Evolutionary conservation across 2,888 invertebrate species (phyloP).

Genomic region (Acheta domesticus): DNA sequence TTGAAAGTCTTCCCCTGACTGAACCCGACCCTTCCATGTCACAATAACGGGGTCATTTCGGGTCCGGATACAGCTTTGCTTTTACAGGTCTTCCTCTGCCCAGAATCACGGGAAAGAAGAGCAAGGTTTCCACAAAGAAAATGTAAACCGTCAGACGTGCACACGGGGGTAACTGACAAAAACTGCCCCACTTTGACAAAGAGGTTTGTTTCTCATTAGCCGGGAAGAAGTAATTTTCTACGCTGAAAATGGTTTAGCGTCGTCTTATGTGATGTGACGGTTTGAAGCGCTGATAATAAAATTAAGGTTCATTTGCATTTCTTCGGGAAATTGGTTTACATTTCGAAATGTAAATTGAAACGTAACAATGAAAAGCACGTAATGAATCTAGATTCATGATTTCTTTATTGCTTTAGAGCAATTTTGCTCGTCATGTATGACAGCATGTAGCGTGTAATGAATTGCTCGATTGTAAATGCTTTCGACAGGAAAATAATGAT

Average conservation of each 20-base stretch:
- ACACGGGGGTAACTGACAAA: not conserved
- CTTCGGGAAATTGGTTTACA: not conserved
- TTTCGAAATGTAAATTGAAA: not conserved
- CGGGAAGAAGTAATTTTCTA: not conserved
- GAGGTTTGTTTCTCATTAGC: not conserved
- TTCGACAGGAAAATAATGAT: too few relatives aligned
- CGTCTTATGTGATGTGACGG: not conserved
- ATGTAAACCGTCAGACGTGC: not conserved
- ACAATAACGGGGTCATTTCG: too few relatives aligned
- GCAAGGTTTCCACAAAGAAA: not conserved
- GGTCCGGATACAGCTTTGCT: too few relatives aligned
- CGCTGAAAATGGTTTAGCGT: not conserved
- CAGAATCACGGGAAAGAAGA: not conserved
- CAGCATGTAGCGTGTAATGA: too few relatives aligned
- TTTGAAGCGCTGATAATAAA: not conserved
- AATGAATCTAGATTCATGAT: not conserved
- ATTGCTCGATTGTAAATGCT: too few relatives aligned
- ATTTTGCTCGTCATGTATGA: not conserved
- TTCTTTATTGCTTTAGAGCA: not conserved
- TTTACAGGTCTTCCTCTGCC: not conserved
- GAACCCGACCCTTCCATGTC: too few relatives aligned
- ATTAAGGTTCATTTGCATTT: constrained; percentile 4
- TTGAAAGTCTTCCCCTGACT: too few relatives aligned
- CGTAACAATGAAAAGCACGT: not conserved
- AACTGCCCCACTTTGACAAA: not conserved